Percentiles rank a stretch among this genome's conserved stretches.
Evolutionary conservation across 2,797 vertebrate genomes (phyloP).

Genomic region (Enteromius fasciolatus): DNA sequence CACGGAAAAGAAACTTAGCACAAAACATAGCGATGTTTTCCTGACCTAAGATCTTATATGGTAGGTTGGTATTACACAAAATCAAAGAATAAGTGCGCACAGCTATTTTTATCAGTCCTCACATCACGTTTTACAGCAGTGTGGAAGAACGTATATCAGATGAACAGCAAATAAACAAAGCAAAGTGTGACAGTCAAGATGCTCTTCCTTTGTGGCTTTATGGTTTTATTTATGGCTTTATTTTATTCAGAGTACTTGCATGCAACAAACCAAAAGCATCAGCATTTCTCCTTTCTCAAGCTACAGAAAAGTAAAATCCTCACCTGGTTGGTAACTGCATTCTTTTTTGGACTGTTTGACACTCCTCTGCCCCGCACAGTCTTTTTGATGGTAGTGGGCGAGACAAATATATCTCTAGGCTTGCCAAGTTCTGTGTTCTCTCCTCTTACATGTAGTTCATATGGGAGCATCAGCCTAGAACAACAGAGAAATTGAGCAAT

Average conservation of each 20-base stretch:
- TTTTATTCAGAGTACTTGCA: background rate
- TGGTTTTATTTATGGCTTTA: background rate
- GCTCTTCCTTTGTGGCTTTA: background rate
- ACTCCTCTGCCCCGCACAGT: conserved; percentile 68
- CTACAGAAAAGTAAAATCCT: background rate
- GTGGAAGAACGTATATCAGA: background rate
- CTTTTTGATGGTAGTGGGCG: conserved; percentile 61
- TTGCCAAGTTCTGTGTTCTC: conserved; percentile 70
- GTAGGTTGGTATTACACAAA: no score
- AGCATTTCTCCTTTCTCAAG: background rate
- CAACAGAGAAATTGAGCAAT: background rate
- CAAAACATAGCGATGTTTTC: background rate
- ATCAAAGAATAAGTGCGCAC: background rate
- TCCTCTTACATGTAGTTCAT: conserved; percentile 76
- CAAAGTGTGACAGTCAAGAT: background rate
- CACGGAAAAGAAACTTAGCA: background rate
- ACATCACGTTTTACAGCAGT: background rate
- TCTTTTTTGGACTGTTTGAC: conserved; percentile 67
- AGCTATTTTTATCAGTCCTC: background rate
- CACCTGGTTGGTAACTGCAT: conserved; percentile 43
- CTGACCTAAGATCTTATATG: background rate
- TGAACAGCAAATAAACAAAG: background rate
- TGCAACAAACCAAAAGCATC: background rate
- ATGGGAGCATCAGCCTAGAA: conserved; percentile 79
- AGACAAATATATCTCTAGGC: conserved; percentile 61